These are phyloP conservation scores for Xanthostigma xanthostigma DNA, from an alignment of 2,888 invertebrate genomes.

Conservation along the genomic window DNA sequence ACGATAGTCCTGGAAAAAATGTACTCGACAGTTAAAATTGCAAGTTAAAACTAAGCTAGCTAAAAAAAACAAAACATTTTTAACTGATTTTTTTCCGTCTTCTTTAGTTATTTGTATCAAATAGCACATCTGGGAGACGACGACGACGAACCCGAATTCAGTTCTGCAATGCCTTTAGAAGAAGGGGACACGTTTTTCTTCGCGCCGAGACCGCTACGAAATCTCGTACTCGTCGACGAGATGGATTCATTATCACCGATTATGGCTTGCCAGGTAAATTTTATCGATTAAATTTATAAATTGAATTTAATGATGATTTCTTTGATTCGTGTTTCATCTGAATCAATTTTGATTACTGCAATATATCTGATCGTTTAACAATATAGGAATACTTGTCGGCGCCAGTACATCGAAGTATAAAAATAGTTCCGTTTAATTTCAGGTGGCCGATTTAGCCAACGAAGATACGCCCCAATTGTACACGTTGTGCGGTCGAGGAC, in stretches of 20 bases:
- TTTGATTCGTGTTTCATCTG: too few species aligned
- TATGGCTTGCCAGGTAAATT: slow-evolving; percentile 50
- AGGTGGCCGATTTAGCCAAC: slow-evolving; percentile 86
- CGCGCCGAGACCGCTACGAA: slow-evolving; percentile 82
- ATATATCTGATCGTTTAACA: too few species aligned
- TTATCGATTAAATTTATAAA: background rate
- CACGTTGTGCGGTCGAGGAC: slow-evolving; percentile 89
- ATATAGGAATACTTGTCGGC: background rate
- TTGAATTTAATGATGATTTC: too few species aligned
- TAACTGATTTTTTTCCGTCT: slow-evolving; percentile 3
- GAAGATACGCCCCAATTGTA: slow-evolving; percentile 99
- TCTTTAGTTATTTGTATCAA: slow-evolving; percentile 82
- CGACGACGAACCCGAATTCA: slow-evolving; percentile 97
- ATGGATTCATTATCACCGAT: slow-evolving; percentile 92
- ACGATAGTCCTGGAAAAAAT: too few species aligned
- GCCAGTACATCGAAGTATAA: background rate
- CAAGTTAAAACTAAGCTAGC: too few species aligned
- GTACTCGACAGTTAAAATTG: too few species aligned
- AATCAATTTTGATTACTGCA: too few species aligned
- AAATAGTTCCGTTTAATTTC: slow-evolving; percentile 14
- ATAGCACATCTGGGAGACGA: slow-evolving; percentile 99
- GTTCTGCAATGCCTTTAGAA: slow-evolving; percentile 94
- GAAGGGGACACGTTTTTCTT: slow-evolving; percentile 99
- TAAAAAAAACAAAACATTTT: too few species aligned
- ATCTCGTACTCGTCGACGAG: slow-evolving; percentile 93